Evolutionary conservation across 2,888 invertebrate genomes (phyloP).

Genomic region (Watsonalla binaria): DNA sequence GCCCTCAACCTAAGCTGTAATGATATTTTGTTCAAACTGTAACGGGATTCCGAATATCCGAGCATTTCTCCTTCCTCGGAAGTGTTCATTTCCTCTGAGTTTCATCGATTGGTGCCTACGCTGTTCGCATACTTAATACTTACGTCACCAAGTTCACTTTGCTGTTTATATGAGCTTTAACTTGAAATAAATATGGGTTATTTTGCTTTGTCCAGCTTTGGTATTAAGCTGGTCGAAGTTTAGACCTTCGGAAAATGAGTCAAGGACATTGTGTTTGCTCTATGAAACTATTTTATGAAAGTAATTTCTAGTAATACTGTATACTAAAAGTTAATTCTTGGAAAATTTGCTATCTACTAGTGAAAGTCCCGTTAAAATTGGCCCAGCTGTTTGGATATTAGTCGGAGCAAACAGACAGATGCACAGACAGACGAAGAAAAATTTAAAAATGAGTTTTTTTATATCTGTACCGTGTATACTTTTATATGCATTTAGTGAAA

Average conservation of each 20-base stretch:
- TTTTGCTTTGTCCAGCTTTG: slow-evolving; percentile 8
- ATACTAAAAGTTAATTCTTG: too few species aligned
- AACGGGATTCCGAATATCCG: not conserved
- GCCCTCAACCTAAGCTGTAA: not conserved
- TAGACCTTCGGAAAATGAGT: slow-evolving; percentile 24
- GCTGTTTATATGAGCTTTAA: slow-evolving; percentile 14
- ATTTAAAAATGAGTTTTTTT: too few species aligned
- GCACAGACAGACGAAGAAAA: too few species aligned
- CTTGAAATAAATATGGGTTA: slow-evolving; percentile 4
- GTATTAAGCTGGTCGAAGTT: not conserved
- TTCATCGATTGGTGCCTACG: slow-evolving; percentile 56
- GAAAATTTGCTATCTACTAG: too few species aligned
- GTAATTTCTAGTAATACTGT: not conserved
- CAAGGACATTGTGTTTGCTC: slow-evolving; percentile 34
- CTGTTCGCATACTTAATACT: slow-evolving; percentile 46
- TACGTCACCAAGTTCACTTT: slow-evolving; percentile 3
- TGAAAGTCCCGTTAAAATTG: too few species aligned
- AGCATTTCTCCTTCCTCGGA: slow-evolving; percentile 16
- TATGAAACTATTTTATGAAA: not conserved
- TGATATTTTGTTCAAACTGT: not conserved
- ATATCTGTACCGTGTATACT: too few species aligned
- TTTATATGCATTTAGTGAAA: too few species aligned
- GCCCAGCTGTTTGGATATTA: too few species aligned
- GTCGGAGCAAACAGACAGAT: too few species aligned
- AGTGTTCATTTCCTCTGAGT: slow-evolving; percentile 39